A percentile compares a stretch with the other conserved stretches of the same genome.
Conservation (phyloP, 2,113 vertebrate genomes). For the Rhizomys pruinosus region DNA sequence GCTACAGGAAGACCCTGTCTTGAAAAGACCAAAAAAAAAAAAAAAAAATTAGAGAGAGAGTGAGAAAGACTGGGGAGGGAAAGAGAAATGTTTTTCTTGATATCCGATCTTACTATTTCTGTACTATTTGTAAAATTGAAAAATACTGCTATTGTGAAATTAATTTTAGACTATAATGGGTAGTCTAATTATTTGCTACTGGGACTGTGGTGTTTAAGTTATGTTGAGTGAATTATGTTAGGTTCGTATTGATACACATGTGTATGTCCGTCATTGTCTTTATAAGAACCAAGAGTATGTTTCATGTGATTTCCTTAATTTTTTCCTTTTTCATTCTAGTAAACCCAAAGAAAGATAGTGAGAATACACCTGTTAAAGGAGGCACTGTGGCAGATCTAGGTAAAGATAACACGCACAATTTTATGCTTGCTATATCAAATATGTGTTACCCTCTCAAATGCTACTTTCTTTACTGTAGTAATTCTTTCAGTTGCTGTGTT, state of each 20-base stretch:
- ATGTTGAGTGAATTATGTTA: not conserved
- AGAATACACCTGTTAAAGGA: constrained; percentile 95
- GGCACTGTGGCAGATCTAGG: constrained; percentile 94
- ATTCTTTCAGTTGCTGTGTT: rapidly evolving
- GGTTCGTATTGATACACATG: not conserved
- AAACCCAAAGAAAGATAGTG: constrained; percentile 96
- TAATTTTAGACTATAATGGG: not conserved
- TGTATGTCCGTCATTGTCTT: not conserved
- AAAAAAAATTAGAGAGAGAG: too few species aligned
- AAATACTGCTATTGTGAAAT: not conserved
- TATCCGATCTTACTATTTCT: too few species aligned
- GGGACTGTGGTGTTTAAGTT: not conserved
- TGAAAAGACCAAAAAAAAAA: too few species aligned
- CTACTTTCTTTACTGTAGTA: not conserved
- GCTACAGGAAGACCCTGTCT: too few species aligned
- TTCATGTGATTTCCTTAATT: not conserved
- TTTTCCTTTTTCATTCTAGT: constrained; percentile 84
- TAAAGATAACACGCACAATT: constrained; percentile 73
- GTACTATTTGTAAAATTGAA: not conserved
- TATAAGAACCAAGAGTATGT: not conserved
- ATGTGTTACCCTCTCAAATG: not conserved
- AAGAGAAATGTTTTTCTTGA: too few species aligned
- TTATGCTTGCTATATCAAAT: not conserved
- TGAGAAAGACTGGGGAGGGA: too few species aligned
- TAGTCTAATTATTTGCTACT: not conserved